phyloP scores from a whole-genome alignment of 2,113 vertebrate genomes.

The Ursus arctos region DNA sequence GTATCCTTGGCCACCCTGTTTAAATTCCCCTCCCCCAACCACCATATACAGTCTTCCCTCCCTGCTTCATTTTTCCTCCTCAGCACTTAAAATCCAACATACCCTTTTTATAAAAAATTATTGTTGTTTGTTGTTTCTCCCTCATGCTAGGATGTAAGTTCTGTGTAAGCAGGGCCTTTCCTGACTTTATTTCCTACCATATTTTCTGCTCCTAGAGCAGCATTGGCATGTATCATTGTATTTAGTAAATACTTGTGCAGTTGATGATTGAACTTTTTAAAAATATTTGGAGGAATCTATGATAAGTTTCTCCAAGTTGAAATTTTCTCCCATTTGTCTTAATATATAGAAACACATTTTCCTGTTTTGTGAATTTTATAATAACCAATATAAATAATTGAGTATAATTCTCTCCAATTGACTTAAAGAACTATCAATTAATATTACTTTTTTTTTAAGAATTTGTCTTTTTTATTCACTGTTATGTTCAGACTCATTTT shows the following conservation, averaged over 20 bases:
- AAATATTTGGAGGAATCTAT: not conserved
- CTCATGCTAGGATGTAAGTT: not conserved
- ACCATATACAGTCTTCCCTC: not conserved
- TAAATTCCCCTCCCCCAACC: not conserved
- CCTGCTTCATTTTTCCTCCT: not conserved
- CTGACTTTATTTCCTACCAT: not conserved
- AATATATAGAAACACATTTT: not conserved
- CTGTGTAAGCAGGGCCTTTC: not conserved
- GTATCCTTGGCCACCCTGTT: not conserved
- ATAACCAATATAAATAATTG: not conserved
- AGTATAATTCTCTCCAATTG: not conserved
- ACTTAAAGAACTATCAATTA: not conserved
- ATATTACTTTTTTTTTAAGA: not conserved
- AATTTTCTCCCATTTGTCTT: conserved; percentile 13
- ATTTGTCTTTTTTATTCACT: not conserved
- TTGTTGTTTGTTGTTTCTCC: not conserved
- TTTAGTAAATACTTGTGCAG: not conserved
- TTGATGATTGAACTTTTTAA: not conserved
- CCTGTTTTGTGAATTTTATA: conserved; percentile 23
- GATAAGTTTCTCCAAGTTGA: conserved; percentile 1
- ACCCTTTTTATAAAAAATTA: not conserved
- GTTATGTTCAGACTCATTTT: not conserved
- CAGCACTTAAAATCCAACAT: not conserved
- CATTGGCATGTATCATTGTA: not conserved
- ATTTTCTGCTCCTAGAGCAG: not conserved